These are phyloP conservation scores for Poecilus cupreus DNA, from an alignment of 2,888 invertebrate species.

Conservation along the genomic window DNA sequence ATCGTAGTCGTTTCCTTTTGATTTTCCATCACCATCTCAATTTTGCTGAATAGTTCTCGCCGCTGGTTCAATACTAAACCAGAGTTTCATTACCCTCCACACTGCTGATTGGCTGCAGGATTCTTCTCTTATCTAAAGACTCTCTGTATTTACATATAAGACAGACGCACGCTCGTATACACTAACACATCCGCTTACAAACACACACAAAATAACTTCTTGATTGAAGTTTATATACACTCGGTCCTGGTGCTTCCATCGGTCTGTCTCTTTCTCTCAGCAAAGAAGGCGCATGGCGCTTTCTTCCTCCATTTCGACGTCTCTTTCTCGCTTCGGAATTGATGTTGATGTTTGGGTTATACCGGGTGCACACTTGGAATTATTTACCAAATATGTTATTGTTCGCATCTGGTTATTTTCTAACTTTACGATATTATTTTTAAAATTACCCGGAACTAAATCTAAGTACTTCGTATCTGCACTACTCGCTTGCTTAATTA, in stretches of 20 bases:
- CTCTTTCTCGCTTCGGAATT: constrained; percentile 21
- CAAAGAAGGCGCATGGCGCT: neutral
- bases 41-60: constrained; percentile 58
- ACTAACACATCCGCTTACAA: constrained; percentile 27
- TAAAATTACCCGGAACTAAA: neutral
- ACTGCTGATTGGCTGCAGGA: constrained; percentile 58
- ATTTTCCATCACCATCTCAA: constrained; percentile 58
- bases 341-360: constrained; percentile 33
- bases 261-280: neutral
- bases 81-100: constrained; percentile 54
- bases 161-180: constrained; percentile 45
- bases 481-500: neutral
- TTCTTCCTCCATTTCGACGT: neutral
- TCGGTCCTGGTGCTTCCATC: neutral
- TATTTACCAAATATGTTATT: neutral
- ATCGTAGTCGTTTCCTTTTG: constrained; percentile 55
- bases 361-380: constrained; percentile 3
- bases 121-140: constrained; percentile 59
- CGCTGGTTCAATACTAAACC: constrained; percentile 54
- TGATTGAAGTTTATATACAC: constrained; percentile 59
- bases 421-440: constrained; percentile 28
- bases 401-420: neutral
- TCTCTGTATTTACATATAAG: constrained; percentile 58
- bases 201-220: constrained; percentile 57
- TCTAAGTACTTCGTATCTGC: neutral